Evolutionary conservation across 2,888 invertebrate species (phyloP).

Genomic region (Galerucella nymphaeae): DNA sequence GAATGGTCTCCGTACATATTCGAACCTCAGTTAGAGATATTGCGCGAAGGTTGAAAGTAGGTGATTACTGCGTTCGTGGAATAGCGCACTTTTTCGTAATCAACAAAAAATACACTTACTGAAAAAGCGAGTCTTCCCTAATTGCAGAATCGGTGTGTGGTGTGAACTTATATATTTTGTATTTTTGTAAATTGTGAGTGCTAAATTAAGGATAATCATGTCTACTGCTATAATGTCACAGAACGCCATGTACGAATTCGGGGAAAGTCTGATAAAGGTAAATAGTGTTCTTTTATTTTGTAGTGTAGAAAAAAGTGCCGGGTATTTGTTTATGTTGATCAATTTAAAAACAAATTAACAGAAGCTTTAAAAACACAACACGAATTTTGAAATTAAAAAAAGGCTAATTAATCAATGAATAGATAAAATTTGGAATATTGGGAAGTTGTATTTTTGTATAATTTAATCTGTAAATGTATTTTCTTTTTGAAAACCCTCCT

Average conservation of each 20-base stretch:
- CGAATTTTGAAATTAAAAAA: background rate
- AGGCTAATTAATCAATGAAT: background rate
- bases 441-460: too few relatives aligned
- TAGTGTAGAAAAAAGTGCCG: slow-evolving; percentile 2
- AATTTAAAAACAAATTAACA: background rate
- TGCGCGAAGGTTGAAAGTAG: slow-evolving; percentile 49
- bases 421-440: background rate
- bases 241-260: slow-evolving; percentile 80
- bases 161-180: slow-evolving; percentile 42
- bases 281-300: slow-evolving; percentile 41
- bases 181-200: slow-evolving; percentile 51
- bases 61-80: slow-evolving; percentile 58
- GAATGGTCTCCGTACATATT: slow-evolving; percentile 21
- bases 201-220: slow-evolving; percentile 64
- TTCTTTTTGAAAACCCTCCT: too few relatives aligned
- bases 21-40: slow-evolving; percentile 51
- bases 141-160: slow-evolving; percentile 58
- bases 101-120: slow-evolving; percentile 27
- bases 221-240: slow-evolving; percentile 83
- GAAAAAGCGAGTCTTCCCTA: slow-evolving; percentile 58
- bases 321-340: background rate
- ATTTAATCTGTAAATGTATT: too few relatives aligned
- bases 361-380: background rate
- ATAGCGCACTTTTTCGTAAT: slow-evolving; percentile 55
- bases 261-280: slow-evolving; percentile 81